Evolutionary conservation across 2,113 vertebrate species (phyloP).

Genomic region (Lagopus leucura): DNA sequence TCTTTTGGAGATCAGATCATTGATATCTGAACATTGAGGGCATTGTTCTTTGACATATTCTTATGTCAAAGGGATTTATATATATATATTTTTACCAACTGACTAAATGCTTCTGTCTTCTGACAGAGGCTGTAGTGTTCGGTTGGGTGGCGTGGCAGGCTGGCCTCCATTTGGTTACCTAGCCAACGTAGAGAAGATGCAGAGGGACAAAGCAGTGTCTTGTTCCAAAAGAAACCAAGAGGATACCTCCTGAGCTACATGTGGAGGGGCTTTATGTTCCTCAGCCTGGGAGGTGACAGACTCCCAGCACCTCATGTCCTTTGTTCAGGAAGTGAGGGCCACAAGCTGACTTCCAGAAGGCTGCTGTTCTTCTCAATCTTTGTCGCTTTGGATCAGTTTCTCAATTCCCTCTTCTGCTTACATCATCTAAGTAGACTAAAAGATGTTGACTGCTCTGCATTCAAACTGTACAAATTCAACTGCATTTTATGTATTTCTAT

Average conservation of each 20-base stretch:
- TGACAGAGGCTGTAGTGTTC: background rate
- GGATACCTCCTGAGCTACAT: fast-evolving
- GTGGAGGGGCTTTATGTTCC: background rate
- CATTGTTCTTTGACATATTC: background rate
- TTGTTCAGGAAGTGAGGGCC: background rate
- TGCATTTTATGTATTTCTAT: fast-evolving
- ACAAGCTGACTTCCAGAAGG: background rate
- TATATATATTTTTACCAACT: background rate
- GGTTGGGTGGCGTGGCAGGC: background rate
- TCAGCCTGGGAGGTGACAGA: background rate
- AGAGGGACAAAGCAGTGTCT: background rate
- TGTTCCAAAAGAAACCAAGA: background rate
- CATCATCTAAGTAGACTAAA: background rate
- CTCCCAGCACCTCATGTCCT: background rate
- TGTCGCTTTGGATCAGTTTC: background rate
- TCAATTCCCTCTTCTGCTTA: background rate
- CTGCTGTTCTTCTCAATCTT: background rate
- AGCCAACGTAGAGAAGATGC: background rate
- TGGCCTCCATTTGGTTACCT: background rate
- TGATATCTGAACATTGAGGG: background rate
- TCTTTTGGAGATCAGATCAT: background rate
- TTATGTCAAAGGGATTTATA: background rate
- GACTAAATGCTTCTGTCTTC: background rate
- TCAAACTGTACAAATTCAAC: background rate
- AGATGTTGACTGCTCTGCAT: background rate